A percentile compares a stretch with the other conserved stretches of the same genome.
phyloP scores from a whole-genome alignment of 2,888 invertebrate species.

The Yponomeuta evonymella region DNA sequence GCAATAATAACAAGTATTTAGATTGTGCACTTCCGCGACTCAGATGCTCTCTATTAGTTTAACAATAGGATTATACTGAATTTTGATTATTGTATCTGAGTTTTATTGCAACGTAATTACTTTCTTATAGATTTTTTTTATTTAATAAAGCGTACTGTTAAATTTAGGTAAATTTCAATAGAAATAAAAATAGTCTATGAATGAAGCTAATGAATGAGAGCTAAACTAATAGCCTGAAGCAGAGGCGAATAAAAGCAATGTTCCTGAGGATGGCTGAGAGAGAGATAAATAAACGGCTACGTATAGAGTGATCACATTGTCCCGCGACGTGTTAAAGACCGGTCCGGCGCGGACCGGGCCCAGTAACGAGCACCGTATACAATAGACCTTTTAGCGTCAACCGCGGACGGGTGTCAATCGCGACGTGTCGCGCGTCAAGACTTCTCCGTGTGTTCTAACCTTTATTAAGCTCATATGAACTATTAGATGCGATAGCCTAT shows the following conservation, averaged over 20 bases:
- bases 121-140: background rate
- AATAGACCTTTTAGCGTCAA: conserved; percentile 76
- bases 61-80: background rate
- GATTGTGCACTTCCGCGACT: conserved; percentile 26
- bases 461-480: conserved; percentile 41
- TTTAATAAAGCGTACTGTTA: background rate
- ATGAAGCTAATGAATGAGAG: background rate
- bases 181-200: background rate
- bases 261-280: background rate
- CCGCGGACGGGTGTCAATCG: conserved; percentile 66
- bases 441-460: conserved; percentile 46
- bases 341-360: conserved; percentile 47
- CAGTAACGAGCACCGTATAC: conserved; percentile 73
- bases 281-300: conserved; percentile 49
- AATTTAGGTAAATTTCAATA: background rate
- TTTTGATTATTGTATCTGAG: background rate
- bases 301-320: conserved; percentile 72
- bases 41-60: conserved; percentile 37
- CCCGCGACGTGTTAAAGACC: conserved; percentile 69
- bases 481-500: conserved; percentile 27
- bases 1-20: conserved; percentile 50
- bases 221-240: background rate
- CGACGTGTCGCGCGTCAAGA: conserved; percentile 34
- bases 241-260: conserved; percentile 5
- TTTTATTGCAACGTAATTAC: background rate